These are phyloP conservation scores for Rissa tridactyla DNA, from an alignment of 2,113 vertebrate species.

Conservation along the genomic window DNA sequence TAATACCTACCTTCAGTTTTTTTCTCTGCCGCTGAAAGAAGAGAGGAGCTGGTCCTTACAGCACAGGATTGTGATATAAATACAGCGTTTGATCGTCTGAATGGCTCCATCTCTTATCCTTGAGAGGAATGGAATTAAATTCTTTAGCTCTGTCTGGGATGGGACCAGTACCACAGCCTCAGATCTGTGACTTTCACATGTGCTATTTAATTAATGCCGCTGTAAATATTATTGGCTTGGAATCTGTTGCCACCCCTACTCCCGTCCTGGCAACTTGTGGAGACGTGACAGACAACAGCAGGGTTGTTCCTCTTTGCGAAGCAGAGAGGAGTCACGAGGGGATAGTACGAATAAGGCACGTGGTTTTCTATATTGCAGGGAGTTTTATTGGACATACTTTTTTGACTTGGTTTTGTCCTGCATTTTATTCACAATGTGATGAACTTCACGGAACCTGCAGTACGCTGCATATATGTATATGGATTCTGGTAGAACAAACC, in stretches of 20 bases:
- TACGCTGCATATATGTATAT: not conserved
- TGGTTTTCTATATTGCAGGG: not conserved
- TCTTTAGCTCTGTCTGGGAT: not conserved
- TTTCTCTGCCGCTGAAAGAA: not conserved
- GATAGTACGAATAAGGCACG: not conserved
- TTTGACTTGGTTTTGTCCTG: not conserved
- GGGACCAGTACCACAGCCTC: not conserved
- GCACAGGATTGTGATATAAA: not conserved
- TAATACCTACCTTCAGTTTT: not conserved
- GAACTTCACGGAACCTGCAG: not conserved
- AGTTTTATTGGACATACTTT: not conserved
- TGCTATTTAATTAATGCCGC: not conserved
- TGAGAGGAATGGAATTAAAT: not conserved
- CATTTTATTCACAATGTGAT: not conserved
- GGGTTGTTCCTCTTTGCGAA: not conserved
- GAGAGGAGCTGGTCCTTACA: not conserved
- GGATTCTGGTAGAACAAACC: not conserved
- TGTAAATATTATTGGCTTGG: not conserved
- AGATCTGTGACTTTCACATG: not conserved
- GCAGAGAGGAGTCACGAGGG: not conserved
- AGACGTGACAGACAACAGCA: not conserved
- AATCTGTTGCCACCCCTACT: not conserved
- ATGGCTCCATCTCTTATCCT: not conserved
- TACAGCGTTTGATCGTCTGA: not conserved
- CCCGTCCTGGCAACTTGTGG: not conserved